phyloP scores from a whole-genome alignment of 2,113 vertebrate genomes.

The Centropus bengalensis region DNA sequence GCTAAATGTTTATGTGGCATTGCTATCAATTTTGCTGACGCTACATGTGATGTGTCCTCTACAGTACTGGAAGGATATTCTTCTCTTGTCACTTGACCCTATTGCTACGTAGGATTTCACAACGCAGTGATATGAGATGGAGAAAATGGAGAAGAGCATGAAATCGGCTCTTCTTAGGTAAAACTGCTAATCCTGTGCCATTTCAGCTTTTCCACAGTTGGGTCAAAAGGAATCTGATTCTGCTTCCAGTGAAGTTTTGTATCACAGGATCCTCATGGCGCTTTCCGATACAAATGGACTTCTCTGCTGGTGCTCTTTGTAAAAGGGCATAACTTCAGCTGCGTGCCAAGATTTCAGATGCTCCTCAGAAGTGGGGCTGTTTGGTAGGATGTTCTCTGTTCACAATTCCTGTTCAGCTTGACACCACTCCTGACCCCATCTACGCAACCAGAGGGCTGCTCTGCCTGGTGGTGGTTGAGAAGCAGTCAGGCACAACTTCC shows the following conservation, averaged over 20 bases:
- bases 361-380: neutral
- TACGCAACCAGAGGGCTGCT: fast-evolving
- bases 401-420: neutral
- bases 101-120: neutral
- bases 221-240: neutral
- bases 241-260: neutral
- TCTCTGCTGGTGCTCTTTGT: neutral
- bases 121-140: neutral
- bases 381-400: neutral
- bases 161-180: neutral
- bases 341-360: neutral
- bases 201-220: neutral
- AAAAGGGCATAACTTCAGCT: neutral
- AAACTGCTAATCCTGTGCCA: neutral
- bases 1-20: neutral
- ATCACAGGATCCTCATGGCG: neutral
- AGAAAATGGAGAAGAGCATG: neutral
- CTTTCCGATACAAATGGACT: neutral
- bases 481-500: neutral
- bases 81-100: neutral
- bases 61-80: neutral
- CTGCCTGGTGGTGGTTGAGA: neutral
- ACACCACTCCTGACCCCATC: neutral
- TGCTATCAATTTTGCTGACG: neutral
- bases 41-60: neutral